Evolutionary conservation across 2,113 vertebrate genomes (phyloP).

Genomic region (Larimichthys polyactis): DNA sequence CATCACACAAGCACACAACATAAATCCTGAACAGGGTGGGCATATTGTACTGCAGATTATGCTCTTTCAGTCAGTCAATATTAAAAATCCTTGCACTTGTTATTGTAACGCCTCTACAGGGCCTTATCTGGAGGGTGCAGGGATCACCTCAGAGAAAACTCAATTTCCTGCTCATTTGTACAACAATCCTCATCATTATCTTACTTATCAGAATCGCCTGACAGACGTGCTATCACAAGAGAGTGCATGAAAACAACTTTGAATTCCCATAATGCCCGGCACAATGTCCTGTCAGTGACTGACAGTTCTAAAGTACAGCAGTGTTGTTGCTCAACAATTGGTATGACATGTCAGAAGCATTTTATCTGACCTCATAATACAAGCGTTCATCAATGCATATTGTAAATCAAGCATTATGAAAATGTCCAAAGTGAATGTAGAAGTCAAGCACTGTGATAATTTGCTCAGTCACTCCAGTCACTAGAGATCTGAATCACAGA

Average conservation of each 20-base stretch:
- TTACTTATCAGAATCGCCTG: constrained; percentile 59
- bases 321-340: constrained; percentile 24
- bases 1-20: constrained; percentile 34
- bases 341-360: constrained; percentile 40
- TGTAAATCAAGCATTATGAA: constrained; percentile 13
- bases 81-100: constrained; percentile 64
- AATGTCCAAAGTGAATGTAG: constrained; percentile 9
- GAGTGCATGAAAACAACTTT: constrained; percentile 54
- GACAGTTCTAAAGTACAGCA: constrained; percentile 3
- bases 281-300: constrained; percentile 36
- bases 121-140: constrained; percentile 73
- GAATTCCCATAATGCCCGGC: constrained; percentile 33
- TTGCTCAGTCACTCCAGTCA: background rate
- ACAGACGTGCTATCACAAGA: constrained; percentile 49
- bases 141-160: constrained; percentile 73
- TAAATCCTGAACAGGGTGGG: constrained; percentile 39
- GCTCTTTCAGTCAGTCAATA: constrained; percentile 60
- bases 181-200: constrained; percentile 72
- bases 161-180: constrained; percentile 77
- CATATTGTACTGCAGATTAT: constrained; percentile 49
- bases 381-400: constrained; percentile 12
- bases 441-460: constrained; percentile 14
- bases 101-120: constrained; percentile 58
- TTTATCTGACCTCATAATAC: background rate
- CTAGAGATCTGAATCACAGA: background rate